These are phyloP conservation scores for Chrysaora quinquecirrha DNA, from an alignment of 30 jellyfish, hydroid and myxozoan genomes.

Conservation along the genomic window DNA sequence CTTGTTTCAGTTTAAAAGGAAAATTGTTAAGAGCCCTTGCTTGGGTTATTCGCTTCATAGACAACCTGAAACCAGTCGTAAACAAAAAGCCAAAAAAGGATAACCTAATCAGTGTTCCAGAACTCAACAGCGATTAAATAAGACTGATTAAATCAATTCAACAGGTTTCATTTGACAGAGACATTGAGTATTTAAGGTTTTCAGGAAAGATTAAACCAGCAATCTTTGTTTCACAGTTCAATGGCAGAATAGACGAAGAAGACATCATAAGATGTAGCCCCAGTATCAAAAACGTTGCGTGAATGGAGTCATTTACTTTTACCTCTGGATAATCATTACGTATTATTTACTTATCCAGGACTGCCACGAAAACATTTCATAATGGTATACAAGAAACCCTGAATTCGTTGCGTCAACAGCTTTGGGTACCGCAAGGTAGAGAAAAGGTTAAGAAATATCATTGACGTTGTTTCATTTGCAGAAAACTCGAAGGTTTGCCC, in stretches of 20 bases:
- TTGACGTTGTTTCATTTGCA: slow-evolving; percentile 24
- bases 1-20: slow-evolving; percentile 7
- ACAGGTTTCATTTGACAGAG: neutral
- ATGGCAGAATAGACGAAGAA: slow-evolving; percentile 18
- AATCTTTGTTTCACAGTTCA: slow-evolving; percentile 16
- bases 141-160: slow-evolving; percentile 3
- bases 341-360: slow-evolving; percentile 6
- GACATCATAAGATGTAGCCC: neutral
- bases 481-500: slow-evolving; percentile 61
- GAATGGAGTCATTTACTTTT: slow-evolving; percentile 23
- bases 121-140: slow-evolving; percentile 18
- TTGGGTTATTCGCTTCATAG: slow-evolving; percentile 26
- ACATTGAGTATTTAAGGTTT: neutral
- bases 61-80: slow-evolving; percentile 1
- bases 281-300: slow-evolving; percentile 3
- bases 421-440: slow-evolving; percentile 61
- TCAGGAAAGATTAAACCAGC: slow-evolving; percentile 13
- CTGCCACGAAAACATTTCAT: slow-evolving; percentile 25
- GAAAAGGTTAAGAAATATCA: slow-evolving; percentile 10
- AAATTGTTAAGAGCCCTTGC: slow-evolving; percentile 28
- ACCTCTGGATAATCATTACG: slow-evolving; percentile 28
- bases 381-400: slow-evolving; percentile 55
- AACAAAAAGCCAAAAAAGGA: neutral
- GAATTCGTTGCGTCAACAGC: slow-evolving; percentile 29
- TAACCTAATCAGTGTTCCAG: slow-evolving; percentile 5